A percentile compares a stretch with the other conserved stretches of the same genome.
These are phyloP conservation scores for Elachura formosa DNA, from an alignment of 2,113 vertebrate genomes.

Conservation along the genomic window DNA sequence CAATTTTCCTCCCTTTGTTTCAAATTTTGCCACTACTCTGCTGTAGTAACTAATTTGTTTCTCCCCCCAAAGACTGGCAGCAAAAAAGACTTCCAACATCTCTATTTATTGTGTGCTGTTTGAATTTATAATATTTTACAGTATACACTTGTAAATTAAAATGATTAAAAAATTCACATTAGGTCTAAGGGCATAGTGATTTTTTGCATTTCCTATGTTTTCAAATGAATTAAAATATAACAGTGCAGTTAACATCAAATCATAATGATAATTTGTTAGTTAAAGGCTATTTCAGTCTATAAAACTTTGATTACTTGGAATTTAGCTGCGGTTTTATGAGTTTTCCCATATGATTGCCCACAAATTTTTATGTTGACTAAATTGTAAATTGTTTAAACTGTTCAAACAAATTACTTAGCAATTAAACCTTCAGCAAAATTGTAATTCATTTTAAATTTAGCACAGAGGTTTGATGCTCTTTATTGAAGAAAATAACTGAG, in stretches of 20 bases:
- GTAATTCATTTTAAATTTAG: slow-evolving; percentile 84
- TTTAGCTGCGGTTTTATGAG: slow-evolving; percentile 94
- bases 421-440: slow-evolving; percentile 84
- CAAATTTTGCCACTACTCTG: slow-evolving; percentile 16
- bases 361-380: slow-evolving; percentile 94
- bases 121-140: slow-evolving; percentile 51
- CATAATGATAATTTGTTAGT: slow-evolving; percentile 98
- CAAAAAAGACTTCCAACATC: slow-evolving; percentile 41
- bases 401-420: slow-evolving; percentile 86
- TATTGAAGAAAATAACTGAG: slow-evolving; percentile 75
- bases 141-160: slow-evolving; percentile 65
- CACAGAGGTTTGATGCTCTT: slow-evolving; percentile 74
- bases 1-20: slow-evolving; percentile 6
- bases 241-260: slow-evolving; percentile 94
- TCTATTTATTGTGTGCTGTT: slow-evolving; percentile 55
- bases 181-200: slow-evolving; percentile 58
- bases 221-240: slow-evolving; percentile 86
- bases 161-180: slow-evolving; percentile 65
- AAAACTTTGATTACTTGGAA: slow-evolving; percentile 98
- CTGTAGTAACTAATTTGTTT: slow-evolving; percentile 27
- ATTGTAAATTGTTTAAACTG: slow-evolving; percentile 86
- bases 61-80: slow-evolving; percentile 25
- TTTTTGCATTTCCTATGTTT: slow-evolving; percentile 70
- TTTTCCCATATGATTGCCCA: slow-evolving; percentile 90
- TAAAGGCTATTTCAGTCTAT: slow-evolving; percentile 96